These are phyloP conservation scores for Andricus curvator DNA, from an alignment of 2,888 invertebrate species.

Conservation along the genomic window DNA sequence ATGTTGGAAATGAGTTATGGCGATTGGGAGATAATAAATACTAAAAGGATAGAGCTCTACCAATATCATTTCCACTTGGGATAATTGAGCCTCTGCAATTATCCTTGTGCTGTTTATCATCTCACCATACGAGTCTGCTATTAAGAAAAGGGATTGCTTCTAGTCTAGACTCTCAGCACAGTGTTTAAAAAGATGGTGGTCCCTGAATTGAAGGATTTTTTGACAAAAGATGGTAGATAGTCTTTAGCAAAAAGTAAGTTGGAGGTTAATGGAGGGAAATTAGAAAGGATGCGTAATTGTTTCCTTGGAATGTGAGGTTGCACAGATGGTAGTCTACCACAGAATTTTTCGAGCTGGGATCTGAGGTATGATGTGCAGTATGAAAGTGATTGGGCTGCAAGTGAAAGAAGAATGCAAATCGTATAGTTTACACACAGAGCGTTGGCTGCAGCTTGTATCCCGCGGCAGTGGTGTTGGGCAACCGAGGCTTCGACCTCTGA, in stretches of 20 bases:
- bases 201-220: not conserved
- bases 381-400: constrained; percentile 35
- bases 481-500: constrained; percentile 37
- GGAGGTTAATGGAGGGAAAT: not conserved
- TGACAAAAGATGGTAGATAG: not conserved
- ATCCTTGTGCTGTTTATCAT: constrained; percentile 29
- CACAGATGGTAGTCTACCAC: constrained; percentile 23
- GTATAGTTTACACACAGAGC: constrained; percentile 27
- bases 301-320: constrained; percentile 4
- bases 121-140: constrained; percentile 27
- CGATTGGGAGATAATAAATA: constrained; percentile 12
- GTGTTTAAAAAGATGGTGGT: not conserved
- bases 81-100: constrained; percentile 37
- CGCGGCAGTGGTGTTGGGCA: constrained; percentile 33
- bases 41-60: constrained; percentile 12
- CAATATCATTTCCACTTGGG: constrained; percentile 37
- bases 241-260: not conserved
- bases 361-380: constrained; percentile 27
- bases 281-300: constrained; percentile 33
- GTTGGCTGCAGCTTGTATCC: constrained; percentile 22
- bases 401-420: constrained; percentile 39
- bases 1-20: constrained; percentile 32
- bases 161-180: constrained; percentile 23
- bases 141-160: constrained; percentile 37
- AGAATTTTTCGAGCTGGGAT: constrained; percentile 8